Conservation (phyloP, 2,113 vertebrate genomes). For the Larimichthys polyactis region DNA sequence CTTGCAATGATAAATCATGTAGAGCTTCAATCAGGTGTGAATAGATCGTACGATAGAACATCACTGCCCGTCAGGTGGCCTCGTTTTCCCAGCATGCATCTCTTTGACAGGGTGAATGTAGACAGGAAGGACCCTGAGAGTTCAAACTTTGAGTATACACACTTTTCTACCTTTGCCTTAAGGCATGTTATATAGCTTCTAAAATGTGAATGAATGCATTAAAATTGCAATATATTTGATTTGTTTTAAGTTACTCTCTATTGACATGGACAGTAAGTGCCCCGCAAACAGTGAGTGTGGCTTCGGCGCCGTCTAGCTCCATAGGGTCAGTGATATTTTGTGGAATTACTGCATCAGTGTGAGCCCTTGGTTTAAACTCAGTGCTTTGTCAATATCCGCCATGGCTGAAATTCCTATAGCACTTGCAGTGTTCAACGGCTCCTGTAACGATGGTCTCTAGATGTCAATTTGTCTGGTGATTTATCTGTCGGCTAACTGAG, state of each 20-base stretch:
- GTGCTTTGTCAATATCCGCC: constrained; percentile 82
- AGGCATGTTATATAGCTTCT: neutral
- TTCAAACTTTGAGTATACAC: neutral
- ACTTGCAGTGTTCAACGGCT: constrained; percentile 63
- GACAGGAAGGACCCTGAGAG: neutral
- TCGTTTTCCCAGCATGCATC: constrained; percentile 47
- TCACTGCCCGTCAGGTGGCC: constrained; percentile 7
- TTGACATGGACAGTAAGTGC: neutral
- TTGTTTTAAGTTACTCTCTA: neutral
- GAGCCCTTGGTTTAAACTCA: constrained; percentile 67
- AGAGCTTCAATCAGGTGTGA: constrained; percentile 2
- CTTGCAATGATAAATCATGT: constrained; percentile 30
- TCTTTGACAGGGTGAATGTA: constrained; percentile 7
- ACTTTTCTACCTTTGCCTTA: neutral
- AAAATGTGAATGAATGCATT: constrained; percentile 29
- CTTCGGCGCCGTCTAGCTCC: neutral
- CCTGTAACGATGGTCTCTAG: constrained; percentile 79
- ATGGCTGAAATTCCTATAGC: constrained; percentile 62
- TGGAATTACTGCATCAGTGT: constrained; percentile 34
- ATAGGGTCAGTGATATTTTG: constrained; percentile 47
- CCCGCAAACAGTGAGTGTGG: neutral
- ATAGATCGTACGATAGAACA: constrained; percentile 24
- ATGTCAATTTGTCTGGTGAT: constrained; percentile 85
- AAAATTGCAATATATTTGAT: constrained; percentile 7
- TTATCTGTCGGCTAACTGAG: constrained; percentile 84